Base-by-base conservation (phyloP, 2,113 vertebrate species). In the Dinomys branickii region DNA sequence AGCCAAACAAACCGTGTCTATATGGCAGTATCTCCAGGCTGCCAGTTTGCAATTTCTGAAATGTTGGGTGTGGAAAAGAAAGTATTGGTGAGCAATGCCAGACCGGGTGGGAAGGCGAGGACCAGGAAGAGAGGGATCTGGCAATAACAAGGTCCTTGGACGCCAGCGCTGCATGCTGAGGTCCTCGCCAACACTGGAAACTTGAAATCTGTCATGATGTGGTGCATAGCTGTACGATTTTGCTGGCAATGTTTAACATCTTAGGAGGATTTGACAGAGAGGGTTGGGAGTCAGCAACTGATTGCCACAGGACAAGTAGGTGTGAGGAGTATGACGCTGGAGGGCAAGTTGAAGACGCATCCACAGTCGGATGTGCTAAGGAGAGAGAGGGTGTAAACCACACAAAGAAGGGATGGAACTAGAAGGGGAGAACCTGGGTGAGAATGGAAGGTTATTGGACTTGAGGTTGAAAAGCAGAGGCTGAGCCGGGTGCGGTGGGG, bases 21-120 rank as follows among this genome's bases (percentile, higher is more conserved):
- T 88, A n/a, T 71, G 88, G 71, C 67, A 61, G 91, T 77, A 90
- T 81, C 61, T 63, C 52, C 77, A 69, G 54, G n/a, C 94, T 96
- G 93, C 75, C 81, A 95, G 6, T 77, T 94, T 96, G 87, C 90
- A 94, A 20, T 16, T 84, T 91, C 65, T 78, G 59, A 91, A 91
- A 89, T 85, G 80, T 77, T 52, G 73, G 33, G 69, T 24, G 90
- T 94, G 77, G 91, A 90, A 75, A 88, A 85, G 52, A 83, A 91
- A 54, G 41, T 82, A 26, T 50, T 85, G 58, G 61, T 63, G 26
- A 91, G 65, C 28, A 52, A 17, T 73, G 89, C 89, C 96, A 93
- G 78, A 82, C 35, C 33, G 33, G n/a, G 26, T n/a, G 44, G 82
- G 94, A 67, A 85, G 52, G 67, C 33, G 50, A 73, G 22, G 80